Base-by-base conservation (phyloP, 2,888 invertebrate genomes). In the Lasioglossum pauxillum region DNA sequence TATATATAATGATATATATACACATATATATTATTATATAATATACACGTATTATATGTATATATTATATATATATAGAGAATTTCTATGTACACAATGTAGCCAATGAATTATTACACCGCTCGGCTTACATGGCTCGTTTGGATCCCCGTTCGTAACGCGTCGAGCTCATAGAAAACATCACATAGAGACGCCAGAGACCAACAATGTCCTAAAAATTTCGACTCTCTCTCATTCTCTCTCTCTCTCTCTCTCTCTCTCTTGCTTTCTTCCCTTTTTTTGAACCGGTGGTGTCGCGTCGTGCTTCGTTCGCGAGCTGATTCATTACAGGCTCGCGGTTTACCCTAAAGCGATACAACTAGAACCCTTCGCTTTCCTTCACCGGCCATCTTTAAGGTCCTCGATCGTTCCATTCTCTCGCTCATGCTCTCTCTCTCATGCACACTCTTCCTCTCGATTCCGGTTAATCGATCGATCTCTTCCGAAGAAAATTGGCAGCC, bases 401-500 rank as follows among this genome's bases (percentile, higher is more conserved):
- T 57, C 64, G 35, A 16, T 23, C 7, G 2, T 38, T 27, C 27
- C 16, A 69, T 35, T 38, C 69, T 38, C 60, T 4, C 67, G 53
- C n/a, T n/a, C 41, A 41, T 35, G 41, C 31, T 27, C 41, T n/a
- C n/a, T 10, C 38, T 74, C 44, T 27, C 44, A 44, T 12, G 0
- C 44, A 7, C 23, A 35, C 38, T 14, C 2, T 35, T 31, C 31
- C 38, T 82, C 53, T 38, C 72, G 35, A 19, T 35, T 73, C 44
- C 41, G 72, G 31, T 72, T 72, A 67, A 35, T 77, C 44, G 76
- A 76, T 49, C 73, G 19, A 73, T 31, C 41, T 27, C n/a, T 27
- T 71, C n/a, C 41, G 35, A 53, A 35, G 14, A 76, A 90, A 91
- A 87, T 91, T 91, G 90, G 92, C 92, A 92, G 91, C 89, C 88